phyloP scores from a whole-genome alignment of 2,888 invertebrate genomes.

The Neelides folsomi region DNA sequence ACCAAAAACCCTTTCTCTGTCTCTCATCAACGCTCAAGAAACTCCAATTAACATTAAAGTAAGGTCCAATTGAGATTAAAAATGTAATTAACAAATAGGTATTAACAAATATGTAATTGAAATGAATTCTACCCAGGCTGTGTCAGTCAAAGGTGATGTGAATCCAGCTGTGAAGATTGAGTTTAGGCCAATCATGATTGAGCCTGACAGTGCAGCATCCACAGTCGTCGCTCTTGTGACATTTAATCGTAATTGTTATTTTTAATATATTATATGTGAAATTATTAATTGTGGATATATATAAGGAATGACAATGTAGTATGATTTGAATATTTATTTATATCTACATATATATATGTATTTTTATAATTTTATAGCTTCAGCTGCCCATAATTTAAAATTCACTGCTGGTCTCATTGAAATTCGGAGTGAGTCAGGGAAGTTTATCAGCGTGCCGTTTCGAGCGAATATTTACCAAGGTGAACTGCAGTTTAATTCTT shows the following conservation, averaged over 20 bases:
- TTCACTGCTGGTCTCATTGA: conserved; percentile 30
- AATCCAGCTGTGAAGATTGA: conserved; percentile 48
- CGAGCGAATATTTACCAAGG: conserved; percentile 48
- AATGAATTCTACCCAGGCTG: conserved; percentile 34
- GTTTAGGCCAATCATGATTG: conserved; percentile 52
- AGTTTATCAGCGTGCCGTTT: conserved; percentile 47
- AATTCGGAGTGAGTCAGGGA: conserved; percentile 30
- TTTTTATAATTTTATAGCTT: conserved; percentile 21
- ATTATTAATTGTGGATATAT: not conserved
- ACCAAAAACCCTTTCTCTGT: conserved; percentile 49
- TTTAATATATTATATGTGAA: not conserved
- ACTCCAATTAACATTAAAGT: conserved; percentile 55
- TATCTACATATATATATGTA: no score
- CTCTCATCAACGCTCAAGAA: conserved; percentile 54
- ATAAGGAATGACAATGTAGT: no score
- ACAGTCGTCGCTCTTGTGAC: conserved; percentile 54
- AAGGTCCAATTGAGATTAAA: conserved; percentile 51
- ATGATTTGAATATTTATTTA: no score
- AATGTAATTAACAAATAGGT: conserved; percentile 8
- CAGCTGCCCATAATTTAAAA: conserved; percentile 17
- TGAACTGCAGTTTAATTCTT: conserved; percentile 46
- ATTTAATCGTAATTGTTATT: conserved; percentile 51
- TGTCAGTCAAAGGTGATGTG: conserved; percentile 27
- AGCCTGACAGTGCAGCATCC: conserved; percentile 49
- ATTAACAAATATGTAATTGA: not conserved